Percentiles rank a stretch among this genome's conserved stretches.
Conservation (phyloP, 2,797 vertebrate genomes). For the Coluber constrictor region DNA sequence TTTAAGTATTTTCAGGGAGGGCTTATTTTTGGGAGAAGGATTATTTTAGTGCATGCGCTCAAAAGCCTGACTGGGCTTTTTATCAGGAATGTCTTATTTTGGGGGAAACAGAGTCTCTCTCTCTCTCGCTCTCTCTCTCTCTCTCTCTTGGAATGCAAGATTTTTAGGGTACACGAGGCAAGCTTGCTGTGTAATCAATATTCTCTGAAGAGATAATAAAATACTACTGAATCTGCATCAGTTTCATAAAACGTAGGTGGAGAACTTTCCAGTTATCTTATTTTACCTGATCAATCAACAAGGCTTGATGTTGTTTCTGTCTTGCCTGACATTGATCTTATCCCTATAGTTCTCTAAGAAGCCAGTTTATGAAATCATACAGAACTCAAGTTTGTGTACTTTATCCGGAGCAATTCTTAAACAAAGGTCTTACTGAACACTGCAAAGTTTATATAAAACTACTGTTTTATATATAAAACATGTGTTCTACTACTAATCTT, state of each 20-base stretch:
- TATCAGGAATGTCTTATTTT: too few species aligned
- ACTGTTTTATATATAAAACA: not conserved
- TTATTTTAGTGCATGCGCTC: too few species aligned
- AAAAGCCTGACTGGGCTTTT: too few species aligned
- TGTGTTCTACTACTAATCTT: not conserved
- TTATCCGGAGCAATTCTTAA: not conserved
- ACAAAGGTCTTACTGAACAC: not conserved
- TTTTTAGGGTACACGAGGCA: not conserved
- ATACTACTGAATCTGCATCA: not conserved
- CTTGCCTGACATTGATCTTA: not conserved
- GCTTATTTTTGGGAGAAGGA: too few species aligned
- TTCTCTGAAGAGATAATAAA: not conserved
- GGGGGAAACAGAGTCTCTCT: too few species aligned
- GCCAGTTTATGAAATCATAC: not conserved
- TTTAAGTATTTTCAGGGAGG: too few species aligned
- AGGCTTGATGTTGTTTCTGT: not conserved
- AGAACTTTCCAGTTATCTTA: not conserved
- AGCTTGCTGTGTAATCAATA: not conserved
- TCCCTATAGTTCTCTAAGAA: not conserved
- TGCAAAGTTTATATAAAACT: not conserved
- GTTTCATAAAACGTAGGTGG: not conserved
- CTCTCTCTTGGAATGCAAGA: not conserved
- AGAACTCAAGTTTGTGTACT: not conserved
- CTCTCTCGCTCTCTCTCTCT: too few species aligned
- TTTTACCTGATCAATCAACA: not conserved